Evolutionary conservation across 2,113 vertebrate species (phyloP).

Genomic region (Oriolus oriolus): DNA sequence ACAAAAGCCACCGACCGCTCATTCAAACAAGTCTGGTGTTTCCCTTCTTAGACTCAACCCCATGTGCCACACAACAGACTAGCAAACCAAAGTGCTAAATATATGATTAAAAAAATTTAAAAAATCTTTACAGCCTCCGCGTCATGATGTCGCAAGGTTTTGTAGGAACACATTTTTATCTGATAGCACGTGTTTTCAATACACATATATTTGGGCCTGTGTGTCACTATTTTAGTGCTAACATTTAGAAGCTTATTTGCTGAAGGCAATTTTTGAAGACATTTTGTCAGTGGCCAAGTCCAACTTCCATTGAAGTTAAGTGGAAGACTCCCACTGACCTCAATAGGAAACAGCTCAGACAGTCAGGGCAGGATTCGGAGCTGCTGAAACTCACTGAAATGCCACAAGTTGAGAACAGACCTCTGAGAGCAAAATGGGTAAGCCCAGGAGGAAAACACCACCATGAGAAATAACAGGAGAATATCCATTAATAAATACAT

Average conservation of each 20-base stretch:
- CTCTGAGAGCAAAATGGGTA: neutral
- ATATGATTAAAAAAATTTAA: neutral
- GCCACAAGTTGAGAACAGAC: neutral
- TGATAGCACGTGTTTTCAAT: conserved; percentile 36
- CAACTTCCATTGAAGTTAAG: conserved; percentile 31
- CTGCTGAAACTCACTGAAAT: neutral
- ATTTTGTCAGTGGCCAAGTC: conserved; percentile 33
- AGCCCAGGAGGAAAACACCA: neutral
- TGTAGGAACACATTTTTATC: neutral
- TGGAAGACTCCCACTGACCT: conserved; percentile 29
- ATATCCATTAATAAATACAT: neutral
- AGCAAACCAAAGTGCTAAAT: neutral
- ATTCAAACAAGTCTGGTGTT: neutral
- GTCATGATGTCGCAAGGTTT: neutral
- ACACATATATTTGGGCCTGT: conserved; percentile 24
- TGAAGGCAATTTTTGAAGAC: conserved; percentile 51
- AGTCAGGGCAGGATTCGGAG: neutral
- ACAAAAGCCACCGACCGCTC: neutral
- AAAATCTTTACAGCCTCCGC: neutral
- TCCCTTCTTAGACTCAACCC: neutral
- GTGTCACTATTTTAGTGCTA: conserved; percentile 21
- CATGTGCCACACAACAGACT: neutral
- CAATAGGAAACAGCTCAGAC: conserved; percentile 45
- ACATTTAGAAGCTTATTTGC: conserved; percentile 35
- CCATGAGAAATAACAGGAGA: neutral